phyloP scores from a whole-genome alignment of 2,888 invertebrate species.

The Fabriciana adippe region DNA sequence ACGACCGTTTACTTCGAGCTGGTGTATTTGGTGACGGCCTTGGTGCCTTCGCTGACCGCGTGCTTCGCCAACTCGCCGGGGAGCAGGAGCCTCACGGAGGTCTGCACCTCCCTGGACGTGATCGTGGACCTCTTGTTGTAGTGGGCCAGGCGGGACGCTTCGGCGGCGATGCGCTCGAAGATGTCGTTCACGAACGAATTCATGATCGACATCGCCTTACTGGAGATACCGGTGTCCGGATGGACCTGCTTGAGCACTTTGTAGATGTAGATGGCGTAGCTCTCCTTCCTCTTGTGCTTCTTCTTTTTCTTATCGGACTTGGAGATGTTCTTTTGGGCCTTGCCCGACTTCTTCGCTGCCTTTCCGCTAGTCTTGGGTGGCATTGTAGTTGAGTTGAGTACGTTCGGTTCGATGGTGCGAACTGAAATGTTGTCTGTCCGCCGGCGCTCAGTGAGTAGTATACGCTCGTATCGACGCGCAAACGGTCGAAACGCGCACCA shows the following conservation, averaged over 20 bases:
- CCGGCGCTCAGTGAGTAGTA: too few relatives aligned
- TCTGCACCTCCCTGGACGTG: slow-evolving; percentile 86
- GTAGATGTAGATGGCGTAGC: slow-evolving; percentile 83
- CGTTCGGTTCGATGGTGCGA: too few relatives aligned
- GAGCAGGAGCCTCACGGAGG: slow-evolving; percentile 84
- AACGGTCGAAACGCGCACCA: too few relatives aligned
- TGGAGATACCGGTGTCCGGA: slow-evolving; percentile 78
- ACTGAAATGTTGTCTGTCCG: too few relatives aligned
- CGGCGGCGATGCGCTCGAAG: slow-evolving; percentile 86
- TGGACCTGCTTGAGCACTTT: slow-evolving; percentile 86
- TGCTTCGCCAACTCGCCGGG: slow-evolving; percentile 88
- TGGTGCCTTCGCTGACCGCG: slow-evolving; percentile 85
- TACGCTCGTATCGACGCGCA: too few relatives aligned
- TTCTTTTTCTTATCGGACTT: slow-evolving; percentile 83
- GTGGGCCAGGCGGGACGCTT: slow-evolving; percentile 84
- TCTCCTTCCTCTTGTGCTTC: slow-evolving; percentile 81
- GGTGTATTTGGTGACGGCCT: slow-evolving; percentile 84
- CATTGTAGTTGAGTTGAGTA: slow-evolving; percentile 36
- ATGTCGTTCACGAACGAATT: slow-evolving; percentile 88
- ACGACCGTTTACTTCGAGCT: slow-evolving; percentile 80
- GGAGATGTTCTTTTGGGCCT: slow-evolving; percentile 82
- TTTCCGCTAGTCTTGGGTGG: slow-evolving; percentile 62
- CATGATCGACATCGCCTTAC: slow-evolving; percentile 87
- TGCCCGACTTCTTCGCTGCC: slow-evolving; percentile 78
- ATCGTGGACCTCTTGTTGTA: slow-evolving; percentile 86